Evolutionary conservation across 1,140 invertebrate genomes (phyloP).

Genomic region (Sycophaga agraensis): DNA sequence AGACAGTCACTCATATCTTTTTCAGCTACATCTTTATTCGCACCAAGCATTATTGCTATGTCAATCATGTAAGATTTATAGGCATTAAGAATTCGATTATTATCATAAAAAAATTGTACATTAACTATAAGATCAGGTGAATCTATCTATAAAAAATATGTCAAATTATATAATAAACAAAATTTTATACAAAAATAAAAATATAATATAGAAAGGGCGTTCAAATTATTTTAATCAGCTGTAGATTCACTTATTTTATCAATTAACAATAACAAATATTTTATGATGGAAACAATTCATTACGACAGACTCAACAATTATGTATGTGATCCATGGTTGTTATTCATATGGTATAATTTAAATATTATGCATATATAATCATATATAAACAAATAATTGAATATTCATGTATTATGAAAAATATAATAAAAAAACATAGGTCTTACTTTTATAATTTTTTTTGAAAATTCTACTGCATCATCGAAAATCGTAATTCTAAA

Average conservation of each 20-base stretch:
- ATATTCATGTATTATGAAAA: background rate
- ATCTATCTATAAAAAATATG: background rate
- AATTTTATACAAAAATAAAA: no score
- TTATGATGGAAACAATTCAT: no score
- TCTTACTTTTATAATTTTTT: background rate
- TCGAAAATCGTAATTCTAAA: background rate
- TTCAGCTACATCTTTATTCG: slow-evolving; percentile 50
- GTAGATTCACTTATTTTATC: background rate
- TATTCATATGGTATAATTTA: no score
- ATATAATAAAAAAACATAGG: background rate
- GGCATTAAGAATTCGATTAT: background rate
- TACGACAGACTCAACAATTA: no score
- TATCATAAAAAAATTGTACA: background rate
- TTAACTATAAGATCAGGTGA: background rate
- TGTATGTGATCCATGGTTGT: no score
- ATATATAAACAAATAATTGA: background rate
- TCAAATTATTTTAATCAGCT: no score
- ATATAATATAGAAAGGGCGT: no score
- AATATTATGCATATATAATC: background rate
- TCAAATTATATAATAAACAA: background rate
- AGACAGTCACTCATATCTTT: slow-evolving; percentile 61
- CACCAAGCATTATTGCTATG: slow-evolving; percentile 51
- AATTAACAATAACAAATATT: background rate
- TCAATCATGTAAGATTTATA: background rate
- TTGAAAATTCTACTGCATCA: background rate